Percentiles rank a stretch among this genome's conserved stretches.
Conservation (phyloP, 2,888 invertebrate genomes). For the Synanthedon tipuliformis region DNA sequence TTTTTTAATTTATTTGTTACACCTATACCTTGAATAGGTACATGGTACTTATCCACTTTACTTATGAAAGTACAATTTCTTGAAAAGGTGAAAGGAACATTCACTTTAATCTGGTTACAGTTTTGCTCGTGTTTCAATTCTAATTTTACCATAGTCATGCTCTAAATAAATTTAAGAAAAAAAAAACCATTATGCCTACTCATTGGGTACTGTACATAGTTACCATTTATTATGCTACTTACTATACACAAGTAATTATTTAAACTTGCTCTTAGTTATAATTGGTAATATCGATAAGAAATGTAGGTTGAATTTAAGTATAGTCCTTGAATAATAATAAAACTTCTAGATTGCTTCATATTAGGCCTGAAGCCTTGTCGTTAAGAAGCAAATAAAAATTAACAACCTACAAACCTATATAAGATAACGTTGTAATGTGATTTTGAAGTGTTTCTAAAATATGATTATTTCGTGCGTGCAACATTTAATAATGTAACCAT, state of each 20-base stretch:
- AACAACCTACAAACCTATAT: too few relatives aligned
- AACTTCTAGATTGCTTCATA: neutral
- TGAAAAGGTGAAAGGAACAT: slow-evolving; percentile 53
- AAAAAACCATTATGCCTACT: neutral
- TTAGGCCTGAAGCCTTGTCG: too few relatives aligned
- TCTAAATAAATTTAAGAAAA: neutral
- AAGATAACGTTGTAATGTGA: too few relatives aligned
- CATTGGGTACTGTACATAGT: neutral
- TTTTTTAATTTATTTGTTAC: neutral
- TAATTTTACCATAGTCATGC: neutral
- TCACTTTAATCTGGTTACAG: slow-evolving; percentile 28
- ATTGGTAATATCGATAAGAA: neutral
- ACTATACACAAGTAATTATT: neutral
- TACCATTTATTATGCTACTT: neutral
- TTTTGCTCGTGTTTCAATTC: slow-evolving; percentile 4
- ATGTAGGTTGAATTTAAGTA: neutral
- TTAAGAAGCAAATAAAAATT: too few relatives aligned
- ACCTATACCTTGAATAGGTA: neutral
- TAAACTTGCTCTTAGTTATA: neutral
- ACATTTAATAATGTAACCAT: slow-evolving; percentile 28
- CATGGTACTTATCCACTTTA: too few relatives aligned
- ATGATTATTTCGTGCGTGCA: slow-evolving; percentile 12
- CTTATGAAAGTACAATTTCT: slow-evolving; percentile 18
- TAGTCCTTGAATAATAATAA: neutral
- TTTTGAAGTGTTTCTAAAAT: too few relatives aligned